Evolutionary conservation across 2,888 invertebrate species (phyloP).

Genomic region (Xanthia togata): DNA sequence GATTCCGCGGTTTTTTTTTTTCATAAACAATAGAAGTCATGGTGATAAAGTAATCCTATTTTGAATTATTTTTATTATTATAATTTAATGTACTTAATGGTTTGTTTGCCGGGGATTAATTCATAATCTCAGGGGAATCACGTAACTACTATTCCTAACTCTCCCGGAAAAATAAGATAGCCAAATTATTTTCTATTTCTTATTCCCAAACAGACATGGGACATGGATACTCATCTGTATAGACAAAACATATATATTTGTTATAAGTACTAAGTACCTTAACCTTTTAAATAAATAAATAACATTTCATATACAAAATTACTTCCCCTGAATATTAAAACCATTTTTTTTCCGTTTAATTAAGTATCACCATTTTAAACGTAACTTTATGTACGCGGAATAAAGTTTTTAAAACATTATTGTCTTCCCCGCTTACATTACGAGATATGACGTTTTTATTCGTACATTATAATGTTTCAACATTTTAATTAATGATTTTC

Average conservation of each 20-base stretch:
- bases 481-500: slow-evolving; percentile 73
- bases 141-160: too few relatives aligned
- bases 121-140: too few relatives aligned
- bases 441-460: slow-evolving; percentile 42
- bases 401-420: slow-evolving; percentile 32
- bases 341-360: slow-evolving; percentile 3
- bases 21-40: background rate
- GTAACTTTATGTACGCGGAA: slow-evolving; percentile 41
- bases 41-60: background rate
- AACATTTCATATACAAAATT: slow-evolving; percentile 10
- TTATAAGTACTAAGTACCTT: too few relatives aligned
- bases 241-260: too few relatives aligned
- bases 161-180: too few relatives aligned
- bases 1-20: background rate
- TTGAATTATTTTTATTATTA: background rate
- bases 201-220: background rate
- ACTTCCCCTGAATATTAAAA: background rate
- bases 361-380: slow-evolving; percentile 15
- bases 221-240: too few relatives aligned
- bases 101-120: too few relatives aligned
- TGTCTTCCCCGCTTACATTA: slow-evolving; percentile 17
- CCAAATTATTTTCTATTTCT: background rate
- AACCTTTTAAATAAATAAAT: background rate
- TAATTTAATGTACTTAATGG: too few relatives aligned
- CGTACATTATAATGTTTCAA: slow-evolving; percentile 38